Evolutionary conservation across 1,140 invertebrate genomes (phyloP).

Genomic region (Sycophaga agraensis): DNA sequence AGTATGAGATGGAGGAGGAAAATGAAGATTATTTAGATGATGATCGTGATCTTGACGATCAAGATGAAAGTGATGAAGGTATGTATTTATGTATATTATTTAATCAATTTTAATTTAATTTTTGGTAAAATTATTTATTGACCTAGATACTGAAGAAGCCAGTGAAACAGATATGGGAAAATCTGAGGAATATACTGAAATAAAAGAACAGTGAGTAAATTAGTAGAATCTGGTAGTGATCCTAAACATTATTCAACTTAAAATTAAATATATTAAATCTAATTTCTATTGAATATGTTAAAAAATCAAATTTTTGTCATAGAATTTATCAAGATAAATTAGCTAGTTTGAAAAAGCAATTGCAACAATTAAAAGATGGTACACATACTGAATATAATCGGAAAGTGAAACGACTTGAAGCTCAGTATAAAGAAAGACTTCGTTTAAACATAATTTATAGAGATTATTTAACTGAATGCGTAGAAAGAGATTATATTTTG

Average conservation of each 20-base stretch:
- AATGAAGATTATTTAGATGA: conserved; percentile 56
- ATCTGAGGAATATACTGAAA: conserved; percentile 78
- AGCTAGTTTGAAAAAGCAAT: conserved; percentile 82
- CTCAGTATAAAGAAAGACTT: conserved; percentile 69
- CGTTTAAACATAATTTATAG: conserved; percentile 81
- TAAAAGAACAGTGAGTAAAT: conserved; percentile 84
- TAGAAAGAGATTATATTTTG: conserved; percentile 83
- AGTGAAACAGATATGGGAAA: conserved; percentile 86
- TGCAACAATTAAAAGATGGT: conserved; percentile 85
- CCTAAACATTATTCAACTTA: not conserved
- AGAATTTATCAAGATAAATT: conserved; percentile 95
- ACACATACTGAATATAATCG: conserved; percentile 84
- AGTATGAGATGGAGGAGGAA: conserved; percentile 58
- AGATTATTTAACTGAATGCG: conserved; percentile 81
- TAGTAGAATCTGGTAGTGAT: too few species aligned
- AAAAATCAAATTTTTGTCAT: conserved; percentile 39
- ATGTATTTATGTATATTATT: too few species aligned
- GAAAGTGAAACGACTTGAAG: conserved; percentile 79
- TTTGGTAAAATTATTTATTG: conserved; percentile 4
- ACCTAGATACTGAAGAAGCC: conserved; percentile 83
- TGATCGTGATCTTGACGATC: conserved; percentile 51
- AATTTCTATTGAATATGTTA: too few species aligned
- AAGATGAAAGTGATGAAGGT: conserved; percentile 60
- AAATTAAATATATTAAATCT: too few species aligned
- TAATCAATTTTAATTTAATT: too few species aligned